Percentiles rank a stretch among this genome's conserved stretches.
Evolutionary conservation across 2,888 invertebrate species (phyloP).

Genomic region (Leptura quadrifasciata): DNA sequence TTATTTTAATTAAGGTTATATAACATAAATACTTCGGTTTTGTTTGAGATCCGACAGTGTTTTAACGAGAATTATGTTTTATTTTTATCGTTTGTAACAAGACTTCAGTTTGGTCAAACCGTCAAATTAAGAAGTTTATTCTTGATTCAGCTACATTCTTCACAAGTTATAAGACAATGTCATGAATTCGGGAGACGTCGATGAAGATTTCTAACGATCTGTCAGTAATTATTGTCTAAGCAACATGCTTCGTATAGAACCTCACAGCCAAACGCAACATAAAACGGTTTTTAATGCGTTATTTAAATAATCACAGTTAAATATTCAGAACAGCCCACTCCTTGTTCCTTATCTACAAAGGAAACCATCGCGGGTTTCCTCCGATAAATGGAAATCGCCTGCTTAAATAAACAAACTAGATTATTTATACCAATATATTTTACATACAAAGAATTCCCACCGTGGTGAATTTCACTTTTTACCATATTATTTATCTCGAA

Average conservation of each 20-base stretch:
- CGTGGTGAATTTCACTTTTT: background rate
- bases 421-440: background rate
- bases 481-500: background rate
- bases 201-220: too few species aligned
- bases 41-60: too few species aligned
- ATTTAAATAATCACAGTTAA: background rate
- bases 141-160: too few species aligned
- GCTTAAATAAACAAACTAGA: background rate
- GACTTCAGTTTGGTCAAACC: too few species aligned
- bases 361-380: constrained; percentile 1
- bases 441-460: constrained; percentile 2
- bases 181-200: too few species aligned
- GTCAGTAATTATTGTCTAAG: background rate
- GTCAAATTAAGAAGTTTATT: too few species aligned
- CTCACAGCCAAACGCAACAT: background rate
- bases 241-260: background rate
- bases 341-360: constrained; percentile 4
- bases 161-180: too few species aligned
- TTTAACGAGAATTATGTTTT: too few species aligned
- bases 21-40: too few species aligned
- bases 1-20: too few species aligned
- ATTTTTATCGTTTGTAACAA: too few species aligned
- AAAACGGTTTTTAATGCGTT: background rate
- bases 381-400: constrained; percentile 7
- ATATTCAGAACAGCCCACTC: background rate